Base-by-base conservation (phyloP, 2,888 invertebrate genomes). In the Pseudococcus viburni region DNA sequence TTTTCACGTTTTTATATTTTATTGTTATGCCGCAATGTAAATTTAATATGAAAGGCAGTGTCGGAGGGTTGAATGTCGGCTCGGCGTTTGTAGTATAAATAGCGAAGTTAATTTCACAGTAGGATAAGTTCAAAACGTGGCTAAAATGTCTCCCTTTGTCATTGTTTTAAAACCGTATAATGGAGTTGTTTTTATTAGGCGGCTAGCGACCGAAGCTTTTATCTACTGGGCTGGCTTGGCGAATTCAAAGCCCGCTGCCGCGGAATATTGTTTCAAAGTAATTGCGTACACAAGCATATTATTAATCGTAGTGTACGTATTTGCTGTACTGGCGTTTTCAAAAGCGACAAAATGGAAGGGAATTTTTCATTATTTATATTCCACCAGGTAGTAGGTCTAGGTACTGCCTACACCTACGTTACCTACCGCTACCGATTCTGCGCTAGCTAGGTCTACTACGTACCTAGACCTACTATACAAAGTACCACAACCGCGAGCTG, bases 81-180 rank as follows among this genome's bases (percentile, higher is more conserved):
- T 5, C 46, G 55, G 7, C 19, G 59, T 19, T 59, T 19, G 59
- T 19, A 55, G 17, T 55, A 55, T 55, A 55, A 55, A 55, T 59
- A 19, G 59, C 55, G 59, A 19, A 59, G 59, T 59, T 59, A 59
- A 59, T 59, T 59, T 59, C 59, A 59, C 59, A 59, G 59, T 59
- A 59, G 59, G 59, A n/a, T 59, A 19, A 59, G 19, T 59, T 59
- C n/a, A 19, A 59, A 59, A 59, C 59, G 59, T 5, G 59, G 19
- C 59, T 59, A 59, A 59, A 59, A 59, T 59, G 59, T 59, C 59
- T 59, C 8, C 19, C 59, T 59, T 59, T 59, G 59, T 59, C 19
- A 59, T 59, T 59, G 59, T 59, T 59, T 59, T 59, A n/a, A 59
- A 59, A 59, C 59, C 59, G 59, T 59, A 59, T 19, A 59, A 59